These are phyloP conservation scores for Odontophorus gujanensis DNA, from an alignment of 2,113 vertebrate species.

Conservation along the genomic window DNA sequence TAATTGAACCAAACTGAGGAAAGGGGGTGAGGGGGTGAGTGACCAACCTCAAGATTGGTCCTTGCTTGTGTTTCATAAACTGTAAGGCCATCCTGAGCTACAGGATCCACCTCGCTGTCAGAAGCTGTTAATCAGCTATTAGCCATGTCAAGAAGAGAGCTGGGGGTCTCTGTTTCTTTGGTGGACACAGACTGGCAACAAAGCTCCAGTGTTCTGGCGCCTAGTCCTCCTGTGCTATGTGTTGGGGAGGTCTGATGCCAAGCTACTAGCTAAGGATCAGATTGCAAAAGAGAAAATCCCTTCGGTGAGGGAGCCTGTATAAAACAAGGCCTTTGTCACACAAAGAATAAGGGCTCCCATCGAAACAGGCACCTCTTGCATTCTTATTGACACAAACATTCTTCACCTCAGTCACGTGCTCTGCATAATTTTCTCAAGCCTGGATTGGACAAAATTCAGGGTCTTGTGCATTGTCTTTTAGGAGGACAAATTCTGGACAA, in stretches of 20 bases:
- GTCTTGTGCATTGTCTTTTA: neutral
- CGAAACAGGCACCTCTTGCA: neutral
- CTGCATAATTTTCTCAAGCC: neutral
- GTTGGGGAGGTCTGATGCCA: neutral
- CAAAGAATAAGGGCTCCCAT: neutral
- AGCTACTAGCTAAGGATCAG: conserved; percentile 3
- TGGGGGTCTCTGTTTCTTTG: neutral
- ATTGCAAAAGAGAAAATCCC: conserved; percentile 24
- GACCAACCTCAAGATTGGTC: neutral
- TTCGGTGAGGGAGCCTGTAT: neutral
- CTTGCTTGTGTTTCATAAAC: neutral
- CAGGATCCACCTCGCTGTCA: neutral
- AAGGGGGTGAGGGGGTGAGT: neutral
- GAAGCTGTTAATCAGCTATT: neutral
- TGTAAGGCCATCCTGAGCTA: neutral
- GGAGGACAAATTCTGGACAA: neutral
- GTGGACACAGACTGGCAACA: neutral
- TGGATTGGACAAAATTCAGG: neutral
- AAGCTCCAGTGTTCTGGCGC: neutral
- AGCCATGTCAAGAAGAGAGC: neutral
- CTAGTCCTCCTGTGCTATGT: neutral
- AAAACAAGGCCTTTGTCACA: neutral
- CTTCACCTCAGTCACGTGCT: neutral
- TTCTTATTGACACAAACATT: rapidly evolving
- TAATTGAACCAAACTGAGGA: neutral